phyloP scores from a whole-genome alignment of 2,797 vertebrate species.

The Xiphophorus birchmanni region DNA sequence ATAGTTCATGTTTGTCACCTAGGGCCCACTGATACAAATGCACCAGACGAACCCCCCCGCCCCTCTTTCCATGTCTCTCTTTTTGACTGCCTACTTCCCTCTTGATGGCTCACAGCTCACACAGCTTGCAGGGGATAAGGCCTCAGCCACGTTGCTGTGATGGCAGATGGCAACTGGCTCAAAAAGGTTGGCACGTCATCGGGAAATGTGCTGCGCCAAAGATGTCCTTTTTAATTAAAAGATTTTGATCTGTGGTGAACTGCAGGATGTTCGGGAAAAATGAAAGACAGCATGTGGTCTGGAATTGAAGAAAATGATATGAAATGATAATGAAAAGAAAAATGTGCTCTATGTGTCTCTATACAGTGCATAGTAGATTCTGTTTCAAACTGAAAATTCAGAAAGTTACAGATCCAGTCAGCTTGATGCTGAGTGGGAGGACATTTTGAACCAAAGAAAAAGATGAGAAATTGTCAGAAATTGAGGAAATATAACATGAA shows the following conservation, averaged over 20 bases:
- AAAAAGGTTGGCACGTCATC: conserved; percentile 77
- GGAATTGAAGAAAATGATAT: conserved; percentile 63
- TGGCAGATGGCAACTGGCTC: conserved; percentile 81
- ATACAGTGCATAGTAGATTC: conserved; percentile 10
- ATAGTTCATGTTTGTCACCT: conserved; percentile 43
- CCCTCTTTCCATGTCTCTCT: conserved; percentile 6
- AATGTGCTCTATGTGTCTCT: conserved; percentile 34
- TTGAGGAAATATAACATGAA: conserved; percentile 16
- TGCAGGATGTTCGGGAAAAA: conserved; percentile 62
- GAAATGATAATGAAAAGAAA: conserved; percentile 62
- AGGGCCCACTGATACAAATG: conserved; percentile 49
- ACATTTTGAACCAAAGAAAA: conserved; percentile 28
- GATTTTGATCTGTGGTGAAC: conserved; percentile 78
- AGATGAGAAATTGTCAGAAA: conserved; percentile 13
- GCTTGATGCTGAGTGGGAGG: conserved; percentile 9
- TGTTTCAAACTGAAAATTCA: conserved; percentile 17
- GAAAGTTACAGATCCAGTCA: conserved; percentile 21
- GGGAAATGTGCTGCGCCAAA: conserved; percentile 79
- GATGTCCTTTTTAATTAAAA: conserved; percentile 84
- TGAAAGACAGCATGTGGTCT: conserved; percentile 59
- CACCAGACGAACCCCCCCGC: conserved; percentile 29
- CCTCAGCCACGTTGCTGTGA: conserved; percentile 70
- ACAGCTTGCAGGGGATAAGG: conserved; percentile 79
- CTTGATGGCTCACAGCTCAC: conserved; percentile 63
- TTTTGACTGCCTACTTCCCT: conserved; percentile 33